phyloP scores from a whole-genome alignment of 2,888 invertebrate genomes.

The Drosophila rellima region DNA sequence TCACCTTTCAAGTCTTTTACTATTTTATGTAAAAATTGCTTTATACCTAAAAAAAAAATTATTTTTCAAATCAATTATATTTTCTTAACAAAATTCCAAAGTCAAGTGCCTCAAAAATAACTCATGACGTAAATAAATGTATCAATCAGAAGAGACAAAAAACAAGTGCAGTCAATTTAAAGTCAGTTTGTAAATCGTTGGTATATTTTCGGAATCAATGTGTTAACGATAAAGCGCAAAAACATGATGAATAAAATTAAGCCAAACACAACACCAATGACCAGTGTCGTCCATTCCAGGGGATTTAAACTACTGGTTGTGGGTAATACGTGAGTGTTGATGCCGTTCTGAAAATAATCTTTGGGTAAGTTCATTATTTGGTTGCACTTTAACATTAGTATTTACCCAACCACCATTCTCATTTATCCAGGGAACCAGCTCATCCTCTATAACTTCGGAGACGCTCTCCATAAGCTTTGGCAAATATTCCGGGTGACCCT shows the following conservation, averaged over 20 bases:
- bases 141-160: background rate
- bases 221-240: slow-evolving; percentile 80
- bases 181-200: slow-evolving; percentile 70
- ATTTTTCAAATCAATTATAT: background rate
- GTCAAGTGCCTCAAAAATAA: too few relatives aligned
- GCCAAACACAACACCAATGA: slow-evolving; percentile 82
- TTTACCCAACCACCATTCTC: slow-evolving; percentile 94
- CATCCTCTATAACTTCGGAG: slow-evolving; percentile 90
- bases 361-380: background rate
- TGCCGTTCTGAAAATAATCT: slow-evolving; percentile 73
- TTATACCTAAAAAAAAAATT: background rate
- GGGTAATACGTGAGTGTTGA: slow-evolving; percentile 84
- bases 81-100: too few relatives aligned
- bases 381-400: too few relatives aligned
- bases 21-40: too few relatives aligned
- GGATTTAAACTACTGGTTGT: slow-evolving; percentile 81
- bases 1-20: too few relatives aligned
- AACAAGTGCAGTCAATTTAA: background rate
- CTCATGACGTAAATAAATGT: too few relatives aligned
- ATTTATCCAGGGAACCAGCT: slow-evolving; percentile 92
- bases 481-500: slow-evolving; percentile 92
- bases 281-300: slow-evolving; percentile 84
- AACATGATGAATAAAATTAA: slow-evolving; percentile 82
- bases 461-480: slow-evolving; percentile 91
- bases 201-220: slow-evolving; percentile 78